Percentiles rank a stretch among this genome's conserved stretches.
Conservation (phyloP, 2,113 vertebrate genomes). For the Erythrocebus patas region DNA sequence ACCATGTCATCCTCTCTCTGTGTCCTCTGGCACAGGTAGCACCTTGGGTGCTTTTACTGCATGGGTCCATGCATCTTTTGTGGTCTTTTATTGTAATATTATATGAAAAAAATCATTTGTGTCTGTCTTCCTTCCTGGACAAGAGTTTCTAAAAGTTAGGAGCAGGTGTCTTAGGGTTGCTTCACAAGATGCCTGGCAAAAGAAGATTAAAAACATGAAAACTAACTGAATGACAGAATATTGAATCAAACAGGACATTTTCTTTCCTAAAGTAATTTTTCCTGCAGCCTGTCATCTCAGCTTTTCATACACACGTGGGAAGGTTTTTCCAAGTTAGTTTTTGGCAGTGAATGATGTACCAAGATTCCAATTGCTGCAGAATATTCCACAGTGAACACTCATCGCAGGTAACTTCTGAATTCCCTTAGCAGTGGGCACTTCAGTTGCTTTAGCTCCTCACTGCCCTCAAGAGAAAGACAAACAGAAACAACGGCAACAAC, state of each 20-base stretch:
- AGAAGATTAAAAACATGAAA: background rate
- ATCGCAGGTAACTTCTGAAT: background rate
- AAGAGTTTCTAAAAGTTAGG: background rate
- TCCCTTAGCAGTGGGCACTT: background rate
- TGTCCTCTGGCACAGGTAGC: background rate
- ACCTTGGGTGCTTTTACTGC: rapidly evolving
- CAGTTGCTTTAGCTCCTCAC: background rate
- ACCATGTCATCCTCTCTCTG: rapidly evolving
- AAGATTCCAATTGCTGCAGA: background rate
- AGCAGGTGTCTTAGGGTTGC: background rate
- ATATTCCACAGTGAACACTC: background rate
- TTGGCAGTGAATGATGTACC: background rate
- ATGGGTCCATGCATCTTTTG: background rate
- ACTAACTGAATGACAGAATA: background rate
- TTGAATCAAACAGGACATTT: background rate
- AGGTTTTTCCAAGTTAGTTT: background rate
- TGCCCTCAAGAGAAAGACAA: background rate
- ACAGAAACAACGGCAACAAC: background rate
- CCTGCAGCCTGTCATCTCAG: background rate
- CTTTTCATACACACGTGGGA: background rate
- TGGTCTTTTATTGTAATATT: background rate
- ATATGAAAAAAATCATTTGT: background rate
- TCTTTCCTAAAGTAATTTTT: background rate
- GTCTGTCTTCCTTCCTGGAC: background rate
- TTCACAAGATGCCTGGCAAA: background rate